Percentiles rank a stretch among this genome's conserved stretches.
These are phyloP conservation scores for Plagiodera versicolora DNA, from an alignment of 2,888 invertebrate species.

Conservation along the genomic window DNA sequence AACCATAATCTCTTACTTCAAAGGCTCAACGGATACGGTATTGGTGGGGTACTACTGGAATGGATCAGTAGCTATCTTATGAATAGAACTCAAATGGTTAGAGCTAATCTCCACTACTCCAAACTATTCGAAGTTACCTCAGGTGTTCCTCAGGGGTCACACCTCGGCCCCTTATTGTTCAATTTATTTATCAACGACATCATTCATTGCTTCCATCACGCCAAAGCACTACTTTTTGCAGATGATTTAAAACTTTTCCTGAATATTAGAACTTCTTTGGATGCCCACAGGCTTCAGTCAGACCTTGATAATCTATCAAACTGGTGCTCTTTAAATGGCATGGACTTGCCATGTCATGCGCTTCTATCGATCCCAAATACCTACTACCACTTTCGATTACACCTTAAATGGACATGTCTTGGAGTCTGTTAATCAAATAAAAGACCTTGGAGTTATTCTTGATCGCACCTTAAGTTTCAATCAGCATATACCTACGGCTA, in stretches of 20 bases:
- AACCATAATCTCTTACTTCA: background rate
- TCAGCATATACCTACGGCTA: background rate
- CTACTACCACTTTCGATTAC: too few relatives aligned
- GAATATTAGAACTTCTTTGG: background rate
- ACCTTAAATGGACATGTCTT: conserved; percentile 1
- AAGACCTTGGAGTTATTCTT: conserved; percentile 3
- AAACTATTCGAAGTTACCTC: background rate
- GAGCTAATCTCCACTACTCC: conserved; percentile 6
- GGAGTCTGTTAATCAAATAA: background rate
- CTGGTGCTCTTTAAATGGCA: too few relatives aligned
- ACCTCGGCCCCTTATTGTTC: too few relatives aligned
- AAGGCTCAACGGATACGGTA: conserved; percentile 1
- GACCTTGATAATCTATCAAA: too few relatives aligned
- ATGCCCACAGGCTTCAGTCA: too few relatives aligned
- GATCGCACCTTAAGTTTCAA: conserved; percentile 1
- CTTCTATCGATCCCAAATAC: background rate
- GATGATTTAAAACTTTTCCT: conserved; percentile 5
- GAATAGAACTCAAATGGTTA: conserved; percentile 1
- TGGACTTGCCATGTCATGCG: too few relatives aligned
- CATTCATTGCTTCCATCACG: background rate
- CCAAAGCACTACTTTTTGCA: conserved; percentile 7
- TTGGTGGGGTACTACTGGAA: conserved; percentile 3
- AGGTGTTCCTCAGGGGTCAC: too few relatives aligned
- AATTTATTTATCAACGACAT: too few relatives aligned
- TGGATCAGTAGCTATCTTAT: conserved; percentile 9